These are phyloP conservation scores for Coranthus polyacanthus DNA, from an alignment of 2,797 vertebrate species.

Conservation along the genomic window DNA sequence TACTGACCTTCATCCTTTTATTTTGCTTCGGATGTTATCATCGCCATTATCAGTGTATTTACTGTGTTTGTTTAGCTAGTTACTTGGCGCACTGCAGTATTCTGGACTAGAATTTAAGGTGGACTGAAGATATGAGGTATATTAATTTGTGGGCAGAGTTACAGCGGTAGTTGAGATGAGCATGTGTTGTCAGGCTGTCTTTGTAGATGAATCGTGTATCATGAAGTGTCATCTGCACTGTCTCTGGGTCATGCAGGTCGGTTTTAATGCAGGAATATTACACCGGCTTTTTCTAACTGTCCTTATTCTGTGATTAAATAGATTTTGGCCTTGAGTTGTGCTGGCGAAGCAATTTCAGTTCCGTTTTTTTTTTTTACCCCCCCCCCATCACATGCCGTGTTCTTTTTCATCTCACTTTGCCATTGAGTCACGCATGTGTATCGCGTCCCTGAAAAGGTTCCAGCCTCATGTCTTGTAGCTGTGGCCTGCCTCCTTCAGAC, in stretches of 20 bases:
- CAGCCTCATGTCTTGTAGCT: constrained; percentile 36
- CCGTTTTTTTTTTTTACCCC: constrained; percentile 13
- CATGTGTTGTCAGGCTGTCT: constrained; percentile 39
- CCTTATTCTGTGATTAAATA: constrained; percentile 80
- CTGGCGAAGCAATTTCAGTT: constrained; percentile 72
- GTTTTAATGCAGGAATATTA: constrained; percentile 71
- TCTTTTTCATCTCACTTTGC: constrained; percentile 58
- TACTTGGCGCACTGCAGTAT: constrained; percentile 65
- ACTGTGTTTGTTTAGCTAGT: constrained; percentile 74
- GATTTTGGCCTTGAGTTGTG: constrained; percentile 81
- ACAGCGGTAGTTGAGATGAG: constrained; percentile 51
- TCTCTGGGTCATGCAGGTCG: constrained; percentile 48
- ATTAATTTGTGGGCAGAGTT: constrained; percentile 59
- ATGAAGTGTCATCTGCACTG: constrained; percentile 49
- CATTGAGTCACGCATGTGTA: constrained; percentile 59
- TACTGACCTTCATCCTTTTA: constrained; percentile 81
- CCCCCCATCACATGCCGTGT: constrained; percentile 24
- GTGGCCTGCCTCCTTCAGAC: constrained; percentile 51
- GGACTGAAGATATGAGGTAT: constrained; percentile 41
- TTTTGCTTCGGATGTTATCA: constrained; percentile 70
- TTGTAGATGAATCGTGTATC: constrained; percentile 66
- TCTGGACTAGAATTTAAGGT: constrained; percentile 44
- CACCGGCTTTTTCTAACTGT: constrained; percentile 69
- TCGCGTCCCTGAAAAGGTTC: constrained; percentile 55
- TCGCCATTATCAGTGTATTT: constrained; percentile 70